A percentile compares a stretch with the other conserved stretches of the same genome.
Conservation (phyloP, 1,140 invertebrate species). For the Drosophila orena region DNA sequence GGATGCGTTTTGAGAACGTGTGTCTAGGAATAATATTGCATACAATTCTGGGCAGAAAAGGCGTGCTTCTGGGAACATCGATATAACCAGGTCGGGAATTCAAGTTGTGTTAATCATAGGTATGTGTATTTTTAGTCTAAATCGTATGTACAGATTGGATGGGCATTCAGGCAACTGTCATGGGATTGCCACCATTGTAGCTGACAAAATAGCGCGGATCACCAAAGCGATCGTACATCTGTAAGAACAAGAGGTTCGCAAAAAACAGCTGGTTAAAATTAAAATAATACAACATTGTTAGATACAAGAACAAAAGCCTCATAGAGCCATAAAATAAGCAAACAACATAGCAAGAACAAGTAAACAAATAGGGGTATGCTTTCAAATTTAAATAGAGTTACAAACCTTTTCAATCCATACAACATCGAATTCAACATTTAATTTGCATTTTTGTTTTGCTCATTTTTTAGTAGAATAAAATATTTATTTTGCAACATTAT, state of each 20-base stretch:
- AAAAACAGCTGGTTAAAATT: constrained; percentile 14
- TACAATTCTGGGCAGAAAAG: constrained; percentile 22
- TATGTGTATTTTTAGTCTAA: constrained; percentile 26
- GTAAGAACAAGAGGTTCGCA: constrained; percentile 51
- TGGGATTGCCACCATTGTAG: constrained; percentile 78
- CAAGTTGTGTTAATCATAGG: constrained; percentile 33
- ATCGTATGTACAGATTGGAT: constrained; percentile 54
- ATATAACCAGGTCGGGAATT: constrained; percentile 48
- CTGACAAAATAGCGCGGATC: constrained; percentile 82
- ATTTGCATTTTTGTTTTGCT: constrained; percentile 7
- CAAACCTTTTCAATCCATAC: constrained; percentile 39
- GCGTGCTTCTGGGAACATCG: constrained; percentile 32
- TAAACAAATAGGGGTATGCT: constrained; percentile 2
- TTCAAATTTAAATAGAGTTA: constrained; percentile 29
- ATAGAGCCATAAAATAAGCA: constrained; percentile 56
- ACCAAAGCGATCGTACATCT: constrained; percentile 81
- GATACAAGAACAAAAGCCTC: constrained; percentile 20
- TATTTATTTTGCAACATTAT: constrained; percentile 77
- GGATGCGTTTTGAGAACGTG: constrained; percentile 41
- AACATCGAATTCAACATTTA: constrained; percentile 34
- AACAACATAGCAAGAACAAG: constrained; percentile 43
- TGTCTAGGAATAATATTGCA: constrained; percentile 52
- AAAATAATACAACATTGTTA: constrained; percentile 1
- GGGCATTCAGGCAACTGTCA: constrained; percentile 74
- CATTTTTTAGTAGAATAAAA: constrained; percentile 62